Conservation (phyloP, 2,113 vertebrate genomes). For the rabbit (Oryctolagus cuniculus) region DNA sequence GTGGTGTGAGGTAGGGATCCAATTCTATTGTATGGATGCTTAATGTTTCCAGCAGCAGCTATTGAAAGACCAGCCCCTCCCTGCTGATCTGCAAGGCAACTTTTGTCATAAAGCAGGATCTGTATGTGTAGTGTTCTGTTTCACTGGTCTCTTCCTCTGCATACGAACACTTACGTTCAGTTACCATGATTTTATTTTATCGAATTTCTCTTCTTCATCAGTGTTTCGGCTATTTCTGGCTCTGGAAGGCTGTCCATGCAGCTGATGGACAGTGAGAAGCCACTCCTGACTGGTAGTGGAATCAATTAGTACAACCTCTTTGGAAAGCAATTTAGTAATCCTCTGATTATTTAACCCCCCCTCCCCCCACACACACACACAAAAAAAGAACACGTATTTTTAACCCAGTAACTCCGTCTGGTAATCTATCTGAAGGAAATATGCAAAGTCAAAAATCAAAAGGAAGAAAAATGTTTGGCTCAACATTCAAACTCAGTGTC, state of each 20-base stretch:
- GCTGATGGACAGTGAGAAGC: not conserved
- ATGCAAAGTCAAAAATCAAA: not conserved
- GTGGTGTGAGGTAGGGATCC: not conserved
- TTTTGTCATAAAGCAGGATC: slow-evolving; percentile 27
- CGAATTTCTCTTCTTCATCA: not conserved
- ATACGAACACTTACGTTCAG: not conserved
- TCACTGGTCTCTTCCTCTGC: not conserved
- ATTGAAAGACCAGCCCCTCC: not conserved
- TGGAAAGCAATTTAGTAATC: not conserved
- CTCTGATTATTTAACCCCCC: not conserved
- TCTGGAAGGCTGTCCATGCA: not conserved
- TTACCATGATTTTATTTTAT: not conserved
- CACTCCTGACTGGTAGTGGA: not conserved
- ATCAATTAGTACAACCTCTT: not conserved
- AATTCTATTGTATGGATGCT: not conserved
- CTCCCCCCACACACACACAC: no score
- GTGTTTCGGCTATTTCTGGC: slow-evolving; percentile 10
- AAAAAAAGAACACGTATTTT: not conserved
- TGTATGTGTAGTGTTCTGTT: not conserved
- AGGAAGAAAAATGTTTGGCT: not conserved
- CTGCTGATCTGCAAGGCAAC: no score
- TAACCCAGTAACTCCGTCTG: not conserved
- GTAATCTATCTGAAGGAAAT: not conserved
- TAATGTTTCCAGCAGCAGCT: not conserved
- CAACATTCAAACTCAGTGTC: not conserved